phyloP scores from a whole-genome alignment of 2,113 vertebrate genomes.

The Neotoma lepida region DNA sequence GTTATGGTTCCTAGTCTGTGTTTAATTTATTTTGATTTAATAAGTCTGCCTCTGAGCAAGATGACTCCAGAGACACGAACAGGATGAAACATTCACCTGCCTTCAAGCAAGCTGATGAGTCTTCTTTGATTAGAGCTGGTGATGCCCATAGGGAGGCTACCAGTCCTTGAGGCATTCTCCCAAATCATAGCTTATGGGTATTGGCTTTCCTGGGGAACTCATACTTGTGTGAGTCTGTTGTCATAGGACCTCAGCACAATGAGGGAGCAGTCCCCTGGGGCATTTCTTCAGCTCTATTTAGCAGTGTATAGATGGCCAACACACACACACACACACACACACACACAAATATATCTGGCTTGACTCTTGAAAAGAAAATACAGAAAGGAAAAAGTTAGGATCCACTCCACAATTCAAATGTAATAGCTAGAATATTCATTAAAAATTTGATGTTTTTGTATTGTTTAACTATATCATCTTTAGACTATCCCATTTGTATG shows the following conservation, averaged over 20 bases:
- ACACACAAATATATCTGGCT: neutral
- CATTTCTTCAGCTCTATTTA: slow-evolving; percentile 23
- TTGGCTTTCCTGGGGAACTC: slow-evolving; percentile 18
- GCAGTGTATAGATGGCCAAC: neutral
- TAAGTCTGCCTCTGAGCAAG: slow-evolving; percentile 40
- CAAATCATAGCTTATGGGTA: neutral
- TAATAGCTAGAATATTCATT: neutral
- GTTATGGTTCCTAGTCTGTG: neutral
- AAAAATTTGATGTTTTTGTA: neutral
- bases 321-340: neutral
- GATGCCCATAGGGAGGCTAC: neutral
- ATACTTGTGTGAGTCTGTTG: neutral
- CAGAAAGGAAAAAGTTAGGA: neutral
- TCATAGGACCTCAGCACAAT: neutral
- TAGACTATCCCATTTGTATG: neutral
- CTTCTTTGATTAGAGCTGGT: neutral
- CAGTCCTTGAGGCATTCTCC: neutral
- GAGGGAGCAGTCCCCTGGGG: neutral
- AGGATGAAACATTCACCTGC: neutral
- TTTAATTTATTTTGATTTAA: slow-evolving; percentile 51
- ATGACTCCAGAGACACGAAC: neutral
- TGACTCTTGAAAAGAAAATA: slow-evolving; percentile 36
- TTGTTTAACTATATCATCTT: neutral
- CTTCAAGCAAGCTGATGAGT: neutral
- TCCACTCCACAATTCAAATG: slow-evolving; percentile 10